These are phyloP conservation scores for Drosophila conformis DNA, from an alignment of 2,888 invertebrate genomes.

Conservation along the genomic window DNA sequence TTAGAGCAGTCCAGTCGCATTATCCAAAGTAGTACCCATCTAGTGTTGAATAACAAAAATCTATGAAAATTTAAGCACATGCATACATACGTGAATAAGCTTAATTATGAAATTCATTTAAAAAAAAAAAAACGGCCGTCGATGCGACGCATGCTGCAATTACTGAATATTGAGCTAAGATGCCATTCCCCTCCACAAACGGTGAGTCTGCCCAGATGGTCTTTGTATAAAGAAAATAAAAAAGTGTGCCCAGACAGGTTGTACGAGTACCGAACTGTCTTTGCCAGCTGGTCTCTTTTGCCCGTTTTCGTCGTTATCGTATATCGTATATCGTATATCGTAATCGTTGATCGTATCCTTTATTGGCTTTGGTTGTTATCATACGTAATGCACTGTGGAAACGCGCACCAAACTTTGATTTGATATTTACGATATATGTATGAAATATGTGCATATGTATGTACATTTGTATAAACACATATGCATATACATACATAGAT, in stretches of 20 bases:
- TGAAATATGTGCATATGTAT: conserved; percentile 10
- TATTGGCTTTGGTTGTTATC: conserved; percentile 58
- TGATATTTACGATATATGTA: conserved; percentile 25
- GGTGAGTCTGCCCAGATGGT: conserved; percentile 57
- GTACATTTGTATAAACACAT: conserved; percentile 2
- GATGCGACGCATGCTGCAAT: conserved; percentile 53
- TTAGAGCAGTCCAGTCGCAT: conserved; percentile 35
- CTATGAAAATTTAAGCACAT: conserved; percentile 11
- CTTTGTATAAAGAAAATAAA: conserved; percentile 34
- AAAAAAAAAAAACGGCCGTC: conserved; percentile 11
- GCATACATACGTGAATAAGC: conserved; percentile 10
- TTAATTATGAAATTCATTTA: conserved; percentile 9
- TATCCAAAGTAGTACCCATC: conserved; percentile 14
- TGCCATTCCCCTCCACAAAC: conserved; percentile 51
- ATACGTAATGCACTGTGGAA: conserved; percentile 45
- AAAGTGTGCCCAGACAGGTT: conserved; percentile 30
- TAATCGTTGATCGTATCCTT: conserved; percentile 38
- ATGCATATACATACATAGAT: conserved; percentile 7
- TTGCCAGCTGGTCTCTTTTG: conserved; percentile 36
- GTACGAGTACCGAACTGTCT: conserved; percentile 8
- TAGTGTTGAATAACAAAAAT: conserved; percentile 23
- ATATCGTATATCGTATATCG: conserved; percentile 41
- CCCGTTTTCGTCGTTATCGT: conserved; percentile 50
- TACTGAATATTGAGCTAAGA: conserved; percentile 42
- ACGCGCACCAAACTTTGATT: conserved; percentile 45